Conservation (phyloP, 2,113 vertebrate species). For the Megalops atlanticus region DNA sequence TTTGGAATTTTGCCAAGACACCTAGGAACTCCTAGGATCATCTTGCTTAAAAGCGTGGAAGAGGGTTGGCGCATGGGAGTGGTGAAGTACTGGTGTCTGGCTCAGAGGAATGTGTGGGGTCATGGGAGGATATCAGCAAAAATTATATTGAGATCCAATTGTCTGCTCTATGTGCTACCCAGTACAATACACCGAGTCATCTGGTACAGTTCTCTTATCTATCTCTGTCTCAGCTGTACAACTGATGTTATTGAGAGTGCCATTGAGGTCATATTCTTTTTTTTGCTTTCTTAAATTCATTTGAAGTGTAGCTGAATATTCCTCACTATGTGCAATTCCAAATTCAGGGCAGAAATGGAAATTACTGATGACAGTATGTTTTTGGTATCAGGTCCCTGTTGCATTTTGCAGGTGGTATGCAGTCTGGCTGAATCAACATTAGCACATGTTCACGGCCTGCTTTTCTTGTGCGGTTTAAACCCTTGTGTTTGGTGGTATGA, state of each 20-base stretch:
- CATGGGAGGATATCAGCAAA: too few relatives aligned
- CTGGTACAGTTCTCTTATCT: too few relatives aligned
- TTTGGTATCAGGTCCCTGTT: too few relatives aligned
- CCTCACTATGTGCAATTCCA: neutral
- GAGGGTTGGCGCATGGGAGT: too few relatives aligned
- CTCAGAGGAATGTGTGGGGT: too few relatives aligned
- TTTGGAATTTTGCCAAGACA: too few relatives aligned
- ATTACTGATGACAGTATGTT: neutral
- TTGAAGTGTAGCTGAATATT: neutral
- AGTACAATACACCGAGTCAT: too few relatives aligned
- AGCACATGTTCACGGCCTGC: neutral
- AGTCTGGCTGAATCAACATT: slow-evolving; percentile 1
- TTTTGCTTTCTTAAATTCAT: neutral
- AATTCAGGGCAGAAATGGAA: neutral
- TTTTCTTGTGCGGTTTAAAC: neutral
- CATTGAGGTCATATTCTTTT: neutral
- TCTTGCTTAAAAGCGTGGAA: too few relatives aligned
- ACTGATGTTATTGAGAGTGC: neutral
- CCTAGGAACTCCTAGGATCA: too few relatives aligned
- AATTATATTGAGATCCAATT: too few relatives aligned
- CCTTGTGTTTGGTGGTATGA: neutral
- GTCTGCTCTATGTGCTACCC: too few relatives aligned
- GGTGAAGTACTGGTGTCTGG: too few relatives aligned
- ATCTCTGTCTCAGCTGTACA: neutral
- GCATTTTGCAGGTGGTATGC: neutral